Percentiles rank a stretch among this genome's conserved stretches.
phyloP scores from a whole-genome alignment of 2,113 vertebrate genomes.

The Phalacrocorax aristotelis region DNA sequence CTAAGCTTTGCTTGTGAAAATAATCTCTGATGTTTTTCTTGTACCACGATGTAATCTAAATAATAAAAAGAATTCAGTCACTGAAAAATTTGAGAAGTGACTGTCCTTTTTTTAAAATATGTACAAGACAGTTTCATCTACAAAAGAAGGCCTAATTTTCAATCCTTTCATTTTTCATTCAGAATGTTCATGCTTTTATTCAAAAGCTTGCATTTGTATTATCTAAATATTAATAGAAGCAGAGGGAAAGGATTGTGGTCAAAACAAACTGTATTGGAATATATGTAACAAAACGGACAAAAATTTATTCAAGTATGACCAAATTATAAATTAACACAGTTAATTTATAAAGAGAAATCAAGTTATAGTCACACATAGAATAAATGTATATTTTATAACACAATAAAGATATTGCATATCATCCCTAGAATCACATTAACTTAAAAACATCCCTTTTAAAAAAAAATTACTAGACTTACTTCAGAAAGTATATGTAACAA shows the following conservation, averaged over 20 bases:
- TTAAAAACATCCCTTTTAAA: neutral
- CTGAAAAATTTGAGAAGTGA: neutral
- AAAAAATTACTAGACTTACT: neutral
- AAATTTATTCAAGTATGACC: neutral
- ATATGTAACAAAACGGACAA: neutral
- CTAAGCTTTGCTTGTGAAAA: constrained; percentile 75
- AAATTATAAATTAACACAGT: neutral
- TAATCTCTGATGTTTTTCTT: constrained; percentile 73
- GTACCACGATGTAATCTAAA: constrained; percentile 83
- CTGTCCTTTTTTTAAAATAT: neutral
- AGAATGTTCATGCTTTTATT: neutral
- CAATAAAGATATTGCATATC: neutral
- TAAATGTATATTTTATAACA: neutral
- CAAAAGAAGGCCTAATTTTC: neutral
- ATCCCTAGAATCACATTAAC: neutral
- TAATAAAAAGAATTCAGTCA: neutral
- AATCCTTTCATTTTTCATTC: neutral
- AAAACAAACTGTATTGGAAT: neutral
- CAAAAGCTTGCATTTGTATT: neutral
- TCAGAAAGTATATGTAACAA: neutral
- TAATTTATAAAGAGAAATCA: neutral
- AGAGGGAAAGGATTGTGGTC: neutral
- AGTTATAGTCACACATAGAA: neutral
- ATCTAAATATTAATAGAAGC: neutral
- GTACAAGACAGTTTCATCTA: neutral